Conservation (phyloP, 1,140 invertebrate species). For the Latrodectus geometricus region DNA sequence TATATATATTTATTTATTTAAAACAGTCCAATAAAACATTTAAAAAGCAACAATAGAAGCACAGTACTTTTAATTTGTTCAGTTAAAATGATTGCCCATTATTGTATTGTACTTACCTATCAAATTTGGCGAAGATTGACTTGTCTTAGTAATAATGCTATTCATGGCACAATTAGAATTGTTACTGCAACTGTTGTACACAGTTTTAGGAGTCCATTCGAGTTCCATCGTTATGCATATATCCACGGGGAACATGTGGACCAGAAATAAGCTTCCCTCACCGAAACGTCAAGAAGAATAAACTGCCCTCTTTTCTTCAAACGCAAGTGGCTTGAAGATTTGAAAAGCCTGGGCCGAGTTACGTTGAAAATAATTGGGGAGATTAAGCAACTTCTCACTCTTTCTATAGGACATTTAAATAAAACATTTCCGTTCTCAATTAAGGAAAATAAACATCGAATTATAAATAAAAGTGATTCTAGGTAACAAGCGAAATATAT, state of each 20-base stretch:
- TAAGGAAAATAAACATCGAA: background rate
- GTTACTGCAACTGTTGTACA: background rate
- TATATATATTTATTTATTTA: no score
- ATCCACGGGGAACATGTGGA: constrained; percentile 54
- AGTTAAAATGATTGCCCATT: no score
- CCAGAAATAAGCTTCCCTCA: background rate
- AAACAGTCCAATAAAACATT: no score
- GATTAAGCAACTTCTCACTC: constrained; percentile 3
- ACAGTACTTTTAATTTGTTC: no score
- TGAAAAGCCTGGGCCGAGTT: background rate
- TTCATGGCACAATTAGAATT: background rate
- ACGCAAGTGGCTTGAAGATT: background rate
- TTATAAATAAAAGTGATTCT: no score
- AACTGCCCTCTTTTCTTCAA: background rate
- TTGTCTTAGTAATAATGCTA: background rate
- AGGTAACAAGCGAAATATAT: no score
- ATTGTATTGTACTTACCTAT: no score
- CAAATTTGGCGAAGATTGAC: no score
- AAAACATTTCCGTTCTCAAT: constrained; percentile 31
- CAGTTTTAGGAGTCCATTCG: constrained; percentile 38
- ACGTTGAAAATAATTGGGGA: background rate
- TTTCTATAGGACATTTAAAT: constrained; percentile 1
- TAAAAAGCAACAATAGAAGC: no score
- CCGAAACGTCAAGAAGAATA: background rate
- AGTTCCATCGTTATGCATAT: constrained; percentile 57